phyloP scores from a whole-genome alignment of 1,140 invertebrate genomes.

The Caerostris darwini region DNA sequence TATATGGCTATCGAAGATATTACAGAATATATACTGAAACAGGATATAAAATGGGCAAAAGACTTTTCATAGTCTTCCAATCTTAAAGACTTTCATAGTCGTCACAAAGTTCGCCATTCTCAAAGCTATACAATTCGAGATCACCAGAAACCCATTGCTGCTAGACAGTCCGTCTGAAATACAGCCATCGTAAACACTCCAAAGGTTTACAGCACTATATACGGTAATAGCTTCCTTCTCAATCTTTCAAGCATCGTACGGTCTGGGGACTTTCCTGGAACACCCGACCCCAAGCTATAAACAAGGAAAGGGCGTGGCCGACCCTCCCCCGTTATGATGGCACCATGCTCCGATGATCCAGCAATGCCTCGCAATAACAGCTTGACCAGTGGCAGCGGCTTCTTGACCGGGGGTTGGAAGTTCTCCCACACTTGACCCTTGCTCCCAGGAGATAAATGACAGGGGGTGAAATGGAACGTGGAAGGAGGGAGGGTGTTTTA shows the following conservation, averaged over 20 bases:
- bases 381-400: not conserved
- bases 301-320: constrained; percentile 16
- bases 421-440: not conserved
- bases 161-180: not conserved
- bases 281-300: constrained; percentile 7
- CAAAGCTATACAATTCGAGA: too few relatives aligned
- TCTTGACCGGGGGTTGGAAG: not conserved
- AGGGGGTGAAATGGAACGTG: not conserved
- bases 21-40: too few relatives aligned
- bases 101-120: too few relatives aligned
- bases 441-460: not conserved
- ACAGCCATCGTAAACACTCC: not conserved
- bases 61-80: too few relatives aligned
- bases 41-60: too few relatives aligned
- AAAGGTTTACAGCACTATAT: not conserved
- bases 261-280: not conserved
- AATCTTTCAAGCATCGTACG: not conserved
- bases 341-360: not conserved
- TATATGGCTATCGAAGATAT: too few relatives aligned
- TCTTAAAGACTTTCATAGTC: too few relatives aligned
- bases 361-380: not conserved
- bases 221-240: not conserved
- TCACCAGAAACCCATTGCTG: not conserved
- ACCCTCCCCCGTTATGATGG: constrained; percentile 2
- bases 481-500: not conserved